phyloP scores from a whole-genome alignment of 2,113 vertebrate species.

The Brachyhypopomus gauderio region DNA sequence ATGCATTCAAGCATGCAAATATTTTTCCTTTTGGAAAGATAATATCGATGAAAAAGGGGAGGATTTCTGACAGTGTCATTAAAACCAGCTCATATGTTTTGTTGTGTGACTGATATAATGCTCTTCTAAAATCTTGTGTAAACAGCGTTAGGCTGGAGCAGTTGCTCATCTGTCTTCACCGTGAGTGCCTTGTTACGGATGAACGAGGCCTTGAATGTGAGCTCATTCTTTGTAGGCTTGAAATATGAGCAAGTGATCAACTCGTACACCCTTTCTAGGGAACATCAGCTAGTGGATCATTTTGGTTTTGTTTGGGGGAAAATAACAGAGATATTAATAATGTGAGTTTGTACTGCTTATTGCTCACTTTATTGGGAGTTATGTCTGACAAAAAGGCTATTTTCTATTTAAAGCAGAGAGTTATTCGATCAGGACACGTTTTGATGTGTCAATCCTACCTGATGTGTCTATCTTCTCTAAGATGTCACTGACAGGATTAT shows the following conservation, averaged over 20 bases:
- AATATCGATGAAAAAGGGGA: neutral
- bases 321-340: slow-evolving; percentile 33
- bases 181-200: neutral
- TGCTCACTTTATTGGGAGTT: neutral
- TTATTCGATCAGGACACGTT: neutral
- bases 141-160: neutral
- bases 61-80: slow-evolving; percentile 26
- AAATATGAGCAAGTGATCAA: slow-evolving; percentile 16
- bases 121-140: neutral
- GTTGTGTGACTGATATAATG: neutral
- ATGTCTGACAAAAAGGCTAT: slow-evolving; percentile 5
- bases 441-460: slow-evolving; percentile 5
- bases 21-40: slow-evolving; percentile 29
- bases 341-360: slow-evolving; percentile 14
- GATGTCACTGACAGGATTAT: slow-evolving; percentile 44
- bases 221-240: slow-evolving; percentile 29
- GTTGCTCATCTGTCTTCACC: slow-evolving; percentile 17
- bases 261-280: neutral
- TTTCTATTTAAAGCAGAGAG: slow-evolving; percentile 2
- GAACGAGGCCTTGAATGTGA: neutral
- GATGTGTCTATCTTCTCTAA: slow-evolving; percentile 9
- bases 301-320: slow-evolving; percentile 8
- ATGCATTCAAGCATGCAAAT: slow-evolving; percentile 24
- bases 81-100: no score
- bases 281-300: slow-evolving; percentile 26